Base-by-base conservation (phyloP, 2,888 invertebrate species). In the Cenopis cana region DNA sequence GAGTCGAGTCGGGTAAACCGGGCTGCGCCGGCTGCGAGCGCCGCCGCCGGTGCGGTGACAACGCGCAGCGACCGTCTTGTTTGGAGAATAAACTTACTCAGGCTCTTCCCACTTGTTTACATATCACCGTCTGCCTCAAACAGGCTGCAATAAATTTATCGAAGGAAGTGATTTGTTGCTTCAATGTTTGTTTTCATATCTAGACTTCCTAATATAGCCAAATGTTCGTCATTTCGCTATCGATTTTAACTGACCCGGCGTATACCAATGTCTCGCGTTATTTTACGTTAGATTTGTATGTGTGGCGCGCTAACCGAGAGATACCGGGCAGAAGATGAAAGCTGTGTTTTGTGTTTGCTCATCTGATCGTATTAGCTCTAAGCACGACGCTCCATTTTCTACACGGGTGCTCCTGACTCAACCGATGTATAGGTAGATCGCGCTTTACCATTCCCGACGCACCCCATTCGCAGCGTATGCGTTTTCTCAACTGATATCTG, bases 261-360 rank as follows among this genome's bases (percentile, higher is more conserved):
- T 38, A 64, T 52, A 18, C 2, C 20, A 24, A 11, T n/a, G 64
- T n/a, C 36, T 50, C 20, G 46, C 20, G 41, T 54, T 46, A 12
- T 38, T 52, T 41, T 68, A 56, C 50, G 11, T 68, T 59, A 38
- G 17, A 64, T 73, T 74, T 76, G 76, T 72, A 74, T 76, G 78
- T 76, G 80, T 83, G 67, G 65, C 68, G 73, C 60, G 24, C 74
- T 75, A 74, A 77, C 74, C 73, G 75, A 75, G 86, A 87, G 84
- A 91, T 87, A 90, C 86, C 84, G 85, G 87, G 89, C 82, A 89
- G 91, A 90, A 93, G 93, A 93, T 93, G 92, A 93, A 93, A 93
- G 93, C 92, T 80, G 77, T 82, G 85, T 85, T 87, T 85, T 88
- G 88, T 89, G 88, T 91, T 91, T 91, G 90, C 89, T 88, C 91